Evolutionary conservation across 2,113 vertebrate genomes (phyloP).

Genomic region (Trichomycterus rosablanca): DNA sequence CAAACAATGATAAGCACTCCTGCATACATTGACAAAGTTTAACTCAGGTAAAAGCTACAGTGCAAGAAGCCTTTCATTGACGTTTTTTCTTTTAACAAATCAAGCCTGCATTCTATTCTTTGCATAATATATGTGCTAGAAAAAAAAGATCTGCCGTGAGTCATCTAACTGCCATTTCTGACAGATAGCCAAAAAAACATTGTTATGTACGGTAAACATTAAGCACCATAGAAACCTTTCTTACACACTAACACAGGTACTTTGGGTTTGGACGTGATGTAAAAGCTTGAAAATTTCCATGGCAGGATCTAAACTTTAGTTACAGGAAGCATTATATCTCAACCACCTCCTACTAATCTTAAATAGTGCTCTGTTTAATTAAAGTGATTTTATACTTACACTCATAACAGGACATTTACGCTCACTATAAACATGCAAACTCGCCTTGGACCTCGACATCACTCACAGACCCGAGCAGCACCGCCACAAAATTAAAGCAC

Average conservation of each 20-base stretch:
- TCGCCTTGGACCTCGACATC: slow-evolving; percentile 29
- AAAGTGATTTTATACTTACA: slow-evolving; percentile 40
- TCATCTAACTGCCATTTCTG: slow-evolving; percentile 31
- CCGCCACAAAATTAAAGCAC: slow-evolving; percentile 54
- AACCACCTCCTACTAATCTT: slow-evolving; percentile 39
- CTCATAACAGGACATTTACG: slow-evolving; percentile 37
- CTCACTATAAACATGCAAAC: slow-evolving; percentile 43
- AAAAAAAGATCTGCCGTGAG: slow-evolving; percentile 12
- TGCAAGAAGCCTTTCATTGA: slow-evolving; percentile 6
- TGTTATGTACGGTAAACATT: slow-evolving; percentile 41
- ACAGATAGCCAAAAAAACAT: slow-evolving; percentile 28
- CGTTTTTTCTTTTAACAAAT: not conserved
- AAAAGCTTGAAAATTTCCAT: slow-evolving; percentile 42
- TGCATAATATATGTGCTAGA: not conserved
- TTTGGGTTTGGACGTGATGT: slow-evolving; percentile 36
- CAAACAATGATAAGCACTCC: slow-evolving; percentile 9
- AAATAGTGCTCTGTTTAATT: slow-evolving; percentile 41
- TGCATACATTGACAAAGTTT: not conserved
- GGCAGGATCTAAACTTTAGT: slow-evolving; percentile 42
- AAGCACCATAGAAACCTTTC: slow-evolving; percentile 34
- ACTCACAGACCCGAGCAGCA: no score
- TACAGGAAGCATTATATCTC: slow-evolving; percentile 41
- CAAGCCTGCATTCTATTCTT: not conserved
- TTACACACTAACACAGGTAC: slow-evolving; percentile 28
- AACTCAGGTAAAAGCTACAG: no score